Evolutionary conservation across 2,113 vertebrate species (phyloP).

Genomic region (Chrysemys picta): DNA sequence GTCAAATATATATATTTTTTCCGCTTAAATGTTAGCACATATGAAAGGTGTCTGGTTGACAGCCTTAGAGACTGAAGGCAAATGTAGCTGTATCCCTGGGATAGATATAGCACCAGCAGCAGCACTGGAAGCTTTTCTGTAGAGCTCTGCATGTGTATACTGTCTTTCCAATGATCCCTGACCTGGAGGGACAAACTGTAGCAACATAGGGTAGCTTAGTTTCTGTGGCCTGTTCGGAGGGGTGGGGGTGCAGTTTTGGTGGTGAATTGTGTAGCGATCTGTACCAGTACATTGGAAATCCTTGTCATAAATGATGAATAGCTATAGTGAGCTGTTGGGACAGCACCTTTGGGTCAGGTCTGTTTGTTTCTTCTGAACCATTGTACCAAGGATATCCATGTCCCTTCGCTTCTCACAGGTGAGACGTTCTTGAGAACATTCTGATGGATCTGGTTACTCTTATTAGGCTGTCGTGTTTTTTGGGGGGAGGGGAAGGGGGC

Average conservation of each 20-base stretch:
- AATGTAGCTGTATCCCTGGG: not conserved
- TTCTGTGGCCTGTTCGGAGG: not conserved
- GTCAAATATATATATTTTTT: not conserved
- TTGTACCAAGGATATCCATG: not conserved
- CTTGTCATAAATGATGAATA: accelerated
- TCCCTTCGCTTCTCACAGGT: not conserved
- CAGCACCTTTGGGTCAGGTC: not conserved
- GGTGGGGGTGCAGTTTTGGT: not conserved
- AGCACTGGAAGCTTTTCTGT: not conserved
- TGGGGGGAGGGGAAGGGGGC: not conserved
- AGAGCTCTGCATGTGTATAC: not conserved
- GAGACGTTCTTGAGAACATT: not conserved
- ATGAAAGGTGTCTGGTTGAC: not conserved
- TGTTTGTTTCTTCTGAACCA: not conserved
- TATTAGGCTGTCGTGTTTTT: not conserved
- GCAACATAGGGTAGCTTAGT: not conserved
- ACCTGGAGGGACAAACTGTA: not conserved
- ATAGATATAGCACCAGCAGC: not conserved
- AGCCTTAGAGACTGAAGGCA: not conserved
- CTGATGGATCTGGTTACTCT: not conserved
- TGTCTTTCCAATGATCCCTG: not conserved
- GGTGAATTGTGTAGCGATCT: not conserved
- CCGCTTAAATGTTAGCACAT: not conserved
- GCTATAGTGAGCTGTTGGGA: not conserved
- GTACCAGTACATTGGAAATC: accelerated